Base-by-base conservation (phyloP, 2,888 invertebrate species). In the Eledone cirrhosa region DNA sequence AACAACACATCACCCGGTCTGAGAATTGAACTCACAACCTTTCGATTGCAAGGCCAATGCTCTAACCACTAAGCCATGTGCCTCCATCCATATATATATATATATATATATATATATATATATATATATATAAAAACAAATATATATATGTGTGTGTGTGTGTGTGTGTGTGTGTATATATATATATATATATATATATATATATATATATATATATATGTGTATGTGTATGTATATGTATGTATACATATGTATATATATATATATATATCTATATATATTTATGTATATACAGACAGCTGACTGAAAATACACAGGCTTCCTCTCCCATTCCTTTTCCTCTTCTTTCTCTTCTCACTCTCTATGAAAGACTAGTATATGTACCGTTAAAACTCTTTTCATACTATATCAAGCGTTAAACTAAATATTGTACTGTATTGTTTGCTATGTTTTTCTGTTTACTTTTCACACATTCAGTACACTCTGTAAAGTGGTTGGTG, bases 131-230 rank as follows among this genome's bases (percentile, higher is more conserved):
- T n/a, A n/a, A n/a, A n/a, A n/a, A n/a, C n/a, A n/a, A n/a, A n/a
- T n/a, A n/a, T n/a, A n/a, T n/a, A n/a, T n/a, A n/a, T n/a, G n/a
- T n/a, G n/a, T 22, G 53, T 5, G 19, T 53, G 53, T 53, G 2
- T 3, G 19, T n/a, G n/a, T 53, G n/a, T 53, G 19, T 22, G n/a
- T 19, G 2, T 2, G n/a, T 24, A 69, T 19, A 5, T 1, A 69
- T 2, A 69, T 24, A 69, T 24, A 69, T 69, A 69, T 69, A 69
- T 5, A 69, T 29, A 69, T 72, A 72, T 72, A 72, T 72, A 72
- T 72, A 72, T 72, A 72, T 72, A 72, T 72, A 72, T 72, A 72
- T 63, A 63, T 63, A 63, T 63, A 63, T 63, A 63, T 63, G 19
- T 63, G 19, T 63, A 63, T 63, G 19, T 63, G 19, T 63, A 63